phyloP scores from a whole-genome alignment of 1,140 invertebrate genomes.

The Galleria mellonella region DNA sequence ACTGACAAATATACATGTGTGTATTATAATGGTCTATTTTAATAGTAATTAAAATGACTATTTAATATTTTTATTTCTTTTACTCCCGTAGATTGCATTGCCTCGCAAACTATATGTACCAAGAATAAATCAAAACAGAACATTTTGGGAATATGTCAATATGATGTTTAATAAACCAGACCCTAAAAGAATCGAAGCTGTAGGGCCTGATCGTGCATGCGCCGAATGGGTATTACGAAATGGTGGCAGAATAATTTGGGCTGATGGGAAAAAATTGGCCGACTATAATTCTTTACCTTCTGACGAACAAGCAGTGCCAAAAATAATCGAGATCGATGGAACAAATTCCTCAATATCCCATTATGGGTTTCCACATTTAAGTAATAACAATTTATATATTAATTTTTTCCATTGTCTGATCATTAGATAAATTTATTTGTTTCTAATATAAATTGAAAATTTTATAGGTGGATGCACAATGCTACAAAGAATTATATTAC shows the following conservation, averaged over 20 bases:
- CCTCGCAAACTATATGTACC: slow-evolving; percentile 7
- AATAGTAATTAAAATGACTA: no score
- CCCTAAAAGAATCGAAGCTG: slow-evolving; percentile 78
- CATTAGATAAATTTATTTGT: no score
- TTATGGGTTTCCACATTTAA: slow-evolving; percentile 86
- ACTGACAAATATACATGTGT: no score
- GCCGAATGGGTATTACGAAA: slow-evolving; percentile 92
- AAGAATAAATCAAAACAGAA: slow-evolving; percentile 23
- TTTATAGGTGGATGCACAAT: slow-evolving; percentile 51
- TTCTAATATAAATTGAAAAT: no score
- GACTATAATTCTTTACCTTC: slow-evolving; percentile 84
- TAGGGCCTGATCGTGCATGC: slow-evolving; percentile 90
- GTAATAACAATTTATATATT: slow-evolving; percentile 65
- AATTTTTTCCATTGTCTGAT: background rate
- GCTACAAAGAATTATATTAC: slow-evolving; percentile 51
- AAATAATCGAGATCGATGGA: slow-evolving; percentile 82
- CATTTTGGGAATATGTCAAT: slow-evolving; percentile 73
- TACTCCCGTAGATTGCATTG: no score
- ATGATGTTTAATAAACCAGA: slow-evolving; percentile 80
- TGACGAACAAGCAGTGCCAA: slow-evolving; percentile 35
- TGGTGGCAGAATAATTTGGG: slow-evolving; percentile 85
- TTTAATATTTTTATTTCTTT: slow-evolving; percentile 1
- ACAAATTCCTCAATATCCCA: slow-evolving; percentile 84
- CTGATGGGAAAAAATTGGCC: slow-evolving; percentile 66
- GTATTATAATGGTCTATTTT: no score